Evolutionary conservation across 1,140 invertebrate genomes (phyloP), one percentile per base, ranked within the genome.

Genomic region (Marisa cornuarietis): DNA sequence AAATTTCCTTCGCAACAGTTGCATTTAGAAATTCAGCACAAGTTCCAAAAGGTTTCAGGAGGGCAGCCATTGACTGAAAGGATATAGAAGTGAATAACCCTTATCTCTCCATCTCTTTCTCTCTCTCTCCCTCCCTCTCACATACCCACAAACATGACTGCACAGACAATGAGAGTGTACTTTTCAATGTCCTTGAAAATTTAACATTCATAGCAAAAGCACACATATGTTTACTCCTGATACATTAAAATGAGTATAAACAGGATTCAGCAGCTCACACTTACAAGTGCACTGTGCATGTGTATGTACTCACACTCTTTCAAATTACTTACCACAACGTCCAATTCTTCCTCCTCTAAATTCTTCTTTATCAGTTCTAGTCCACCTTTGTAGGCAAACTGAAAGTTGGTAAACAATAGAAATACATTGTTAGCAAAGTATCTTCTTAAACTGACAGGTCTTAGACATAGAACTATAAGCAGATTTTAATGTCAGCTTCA

Each of bases 301-400:
- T 61, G 24, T 61, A 74, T 61, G 58, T 26, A 51, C 62, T 20
- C 42, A 10, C 24, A 24, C 5, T 49, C 69, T 49, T 51, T 24
- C 73, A n/a, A 51, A 11, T 76, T 49, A 84, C 88, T 85, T 87
- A 91, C 91, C 61, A 86, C 85, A 22, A 88, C 87, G 88, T 91
- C 89, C 62, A 90, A 81, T 51, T 90, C 86, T 26, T 89, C 87
- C 74, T 83, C 80, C n/a, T 90, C 84, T 81, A 93, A 87, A 65
- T 85, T 84, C 54, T 88, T 85, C 42, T 87, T 86, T 11, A 93
- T 84, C 52, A 87, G 79, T 65, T 90, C 86, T 86, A 93, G 92
- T n/a, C 92, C 92, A 71, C 89, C 88, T 81, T 89, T 88, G 58
- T 89, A 84, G 1, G 91, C 92, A 92, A 93, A 93, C 88, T 92